These are phyloP conservation scores for Anorthoa munda DNA, from an alignment of 2,888 invertebrate genomes.

Conservation along the genomic window DNA sequence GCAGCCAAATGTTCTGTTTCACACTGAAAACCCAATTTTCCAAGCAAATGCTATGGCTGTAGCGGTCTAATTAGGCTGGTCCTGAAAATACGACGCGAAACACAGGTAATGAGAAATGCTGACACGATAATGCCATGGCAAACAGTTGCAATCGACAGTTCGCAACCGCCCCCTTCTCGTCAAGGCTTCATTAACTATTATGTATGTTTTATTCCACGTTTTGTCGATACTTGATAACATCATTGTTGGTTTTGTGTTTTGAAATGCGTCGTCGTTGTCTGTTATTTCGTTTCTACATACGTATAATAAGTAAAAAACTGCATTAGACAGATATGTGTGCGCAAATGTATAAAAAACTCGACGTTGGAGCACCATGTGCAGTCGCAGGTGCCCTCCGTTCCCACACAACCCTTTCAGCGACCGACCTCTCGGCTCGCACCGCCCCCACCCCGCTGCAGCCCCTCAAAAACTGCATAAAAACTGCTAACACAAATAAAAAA, in stretches of 20 bases:
- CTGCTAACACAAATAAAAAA: constrained; percentile 68
- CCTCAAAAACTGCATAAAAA: constrained; percentile 81
- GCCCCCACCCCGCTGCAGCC: constrained; percentile 76
- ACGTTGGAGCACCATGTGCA: constrained; percentile 89
- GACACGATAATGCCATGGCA: constrained; percentile 88
- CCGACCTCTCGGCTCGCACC: constrained; percentile 76
- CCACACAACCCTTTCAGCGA: constrained; percentile 91
- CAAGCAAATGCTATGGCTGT: constrained; percentile 26
- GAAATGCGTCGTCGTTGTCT: constrained; percentile 28
- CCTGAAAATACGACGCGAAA: constrained; percentile 78
- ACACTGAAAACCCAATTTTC: constrained; percentile 63
- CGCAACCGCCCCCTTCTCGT: constrained; percentile 79
- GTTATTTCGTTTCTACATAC: constrained; percentile 63
- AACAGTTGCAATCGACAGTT: constrained; percentile 88
- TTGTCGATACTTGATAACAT: constrained; percentile 62
- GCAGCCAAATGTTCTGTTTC: constrained; percentile 74
- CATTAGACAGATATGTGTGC: constrained; percentile 87
- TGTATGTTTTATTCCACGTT: constrained; percentile 62
- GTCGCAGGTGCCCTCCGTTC: constrained; percentile 91
- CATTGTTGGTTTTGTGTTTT: constrained; percentile 59
- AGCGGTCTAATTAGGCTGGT: constrained; percentile 73
- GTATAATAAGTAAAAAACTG: constrained; percentile 86
- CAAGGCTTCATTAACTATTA: constrained; percentile 75
- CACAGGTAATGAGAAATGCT: constrained; percentile 81
- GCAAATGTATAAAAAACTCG: constrained; percentile 88